Evolutionary conservation across 2,888 invertebrate species (phyloP), one percentile per base, ranked within the genome.

Genomic region (Microplitis deprimator): DNA sequence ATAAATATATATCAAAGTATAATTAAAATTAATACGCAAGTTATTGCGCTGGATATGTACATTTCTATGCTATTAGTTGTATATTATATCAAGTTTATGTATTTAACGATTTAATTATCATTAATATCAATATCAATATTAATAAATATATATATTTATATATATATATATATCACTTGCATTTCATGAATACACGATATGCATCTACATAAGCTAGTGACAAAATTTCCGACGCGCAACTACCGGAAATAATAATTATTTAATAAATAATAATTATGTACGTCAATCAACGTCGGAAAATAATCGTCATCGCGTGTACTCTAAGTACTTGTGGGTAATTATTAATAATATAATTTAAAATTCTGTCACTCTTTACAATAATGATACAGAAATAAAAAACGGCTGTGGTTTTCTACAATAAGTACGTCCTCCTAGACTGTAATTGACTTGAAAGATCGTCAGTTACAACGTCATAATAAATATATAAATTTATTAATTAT

Each of bases 91-190:
- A 40, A 72, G 38, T 29, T 72, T 40, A 62, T 72, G 40, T 29
- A 61, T 61, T 60, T 60, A 72, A 50, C 50, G 50, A 61, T 39
- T 72, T 13, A 17, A 71, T 61, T 61, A 62, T 61, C 16, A 62
- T 72, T 39, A 38, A 39, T 38, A 39, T 39, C 38, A 67, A 60
- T 62, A 50, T 50, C 13, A 50, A 50, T 50, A 50, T 13, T 13
- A 5, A 50, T 50, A 50, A 13, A 50, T 50, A 13, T 50, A 50
- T 50, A 13, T 50, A 50, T 50, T 13, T 50, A 50, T 50, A 50
- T 50, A 50, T 50, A 75, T 75, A 70, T 61, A 61, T 73, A 61
- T 75, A 73, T 70, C 73, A 77, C 77, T 77, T 75, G 79, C 69
- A 77, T 20, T 68, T 74, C 60, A 29, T 73, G 74, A 59, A 60